Evolutionary conservation across 2,113 vertebrate species (phyloP), one percentile per base, ranked within the genome.

Genomic region (Cyrtonyx montezumae): DNA sequence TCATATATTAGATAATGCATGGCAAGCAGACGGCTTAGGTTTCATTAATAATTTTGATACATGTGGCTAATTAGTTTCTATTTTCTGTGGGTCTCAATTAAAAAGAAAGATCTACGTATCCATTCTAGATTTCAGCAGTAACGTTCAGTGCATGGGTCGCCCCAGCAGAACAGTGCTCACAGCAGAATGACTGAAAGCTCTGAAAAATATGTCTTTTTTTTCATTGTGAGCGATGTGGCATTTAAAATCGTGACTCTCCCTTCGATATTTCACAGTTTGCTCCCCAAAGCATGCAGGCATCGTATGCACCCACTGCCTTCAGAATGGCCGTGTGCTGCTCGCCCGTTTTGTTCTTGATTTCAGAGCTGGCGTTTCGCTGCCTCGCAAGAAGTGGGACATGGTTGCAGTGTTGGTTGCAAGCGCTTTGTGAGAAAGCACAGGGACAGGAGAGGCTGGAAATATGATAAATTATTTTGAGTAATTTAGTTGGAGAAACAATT

Each of bases 1-100:
- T 96, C 81, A 1, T 96, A 90, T 96, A 97, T 94, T 95, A 95
- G 88, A 84, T 77, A 96, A 89, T 79, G 74, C 51, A 66, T 94
- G 45, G 75, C 77, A 94, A 92, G 73, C 61, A 94, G 96, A 91
- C 94, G 95, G 94, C 91, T 95, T 91, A 88, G 88, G 66, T 96
- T 95, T 86, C 67, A 89, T 96, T 88, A 94, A 94, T 96, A 97
- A 95, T 97, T 96, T 97, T 97, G 96, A 98, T 97, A 84, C 90
- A 97, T 95, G 87, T 85, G 65, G 79, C 81, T 97, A 97, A 97
- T 97, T 97, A 97, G 79, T 94, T 96, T 95, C 83, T 87, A 80
- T 96, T 96, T 97, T 84, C 79, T 84, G 26, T 30, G 77, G 62
- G 90, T 94, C 65, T 74, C 43, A 75, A 70, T 95, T 90, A 45